Conservation (phyloP, 1,140 invertebrate genomes). For the Tetraneura akinire region DNA sequence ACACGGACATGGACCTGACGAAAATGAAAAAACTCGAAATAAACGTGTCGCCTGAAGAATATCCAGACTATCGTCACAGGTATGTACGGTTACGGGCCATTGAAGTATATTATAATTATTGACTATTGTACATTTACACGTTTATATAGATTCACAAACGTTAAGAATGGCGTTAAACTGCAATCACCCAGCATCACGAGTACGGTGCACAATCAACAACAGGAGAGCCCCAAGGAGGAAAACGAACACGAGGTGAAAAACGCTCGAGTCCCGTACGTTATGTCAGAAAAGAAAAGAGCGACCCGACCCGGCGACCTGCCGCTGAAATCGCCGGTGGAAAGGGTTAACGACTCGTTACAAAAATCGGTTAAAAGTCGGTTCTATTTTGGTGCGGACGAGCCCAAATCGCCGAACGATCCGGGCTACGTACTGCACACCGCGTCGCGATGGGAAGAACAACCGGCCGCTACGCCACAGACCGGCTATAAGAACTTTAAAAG, state of each 20-base stretch:
- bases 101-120: too few relatives aligned
- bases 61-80: conserved; percentile 20
- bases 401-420: conserved; percentile 52
- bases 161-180: conserved; percentile 22
- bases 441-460: conserved; percentile 52
- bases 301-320: conserved; percentile 33
- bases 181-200: conserved; percentile 44
- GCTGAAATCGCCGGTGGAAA: conserved; percentile 14
- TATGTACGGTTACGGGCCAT: too few relatives aligned
- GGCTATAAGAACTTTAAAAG: conserved; percentile 38
- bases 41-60: conserved; percentile 26
- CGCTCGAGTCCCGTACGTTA: conserved; percentile 16
- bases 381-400: conserved; percentile 32
- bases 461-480: not conserved
- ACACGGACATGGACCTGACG: conserved; percentile 31
- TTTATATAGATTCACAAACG: not conserved
- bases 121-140: not conserved
- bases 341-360: conserved; percentile 30
- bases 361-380: conserved; percentile 45
- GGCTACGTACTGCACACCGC: conserved; percentile 54
- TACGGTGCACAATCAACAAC: conserved; percentile 35
- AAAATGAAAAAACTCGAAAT: conserved; percentile 42
- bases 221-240: conserved; percentile 43
- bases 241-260: conserved; percentile 37
- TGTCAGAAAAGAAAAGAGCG: conserved; percentile 40